Evolutionary conservation across 2,797 vertebrate species (phyloP).

Genomic region (Dendrocincla tyrannina): DNA sequence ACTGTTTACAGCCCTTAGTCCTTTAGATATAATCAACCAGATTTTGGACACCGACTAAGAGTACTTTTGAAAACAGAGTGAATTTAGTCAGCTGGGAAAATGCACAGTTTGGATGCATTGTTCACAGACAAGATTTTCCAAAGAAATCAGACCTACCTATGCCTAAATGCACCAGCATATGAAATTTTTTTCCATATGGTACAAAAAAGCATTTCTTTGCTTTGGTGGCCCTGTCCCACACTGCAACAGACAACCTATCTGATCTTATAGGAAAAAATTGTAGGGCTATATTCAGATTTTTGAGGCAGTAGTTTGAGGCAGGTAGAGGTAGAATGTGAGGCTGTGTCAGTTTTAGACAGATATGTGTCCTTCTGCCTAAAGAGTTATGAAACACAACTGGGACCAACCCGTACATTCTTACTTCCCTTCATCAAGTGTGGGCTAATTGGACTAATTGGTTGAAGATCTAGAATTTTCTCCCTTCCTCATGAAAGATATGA

Average conservation of each 20-base stretch:
- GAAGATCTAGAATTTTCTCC: not conserved
- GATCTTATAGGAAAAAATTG: not conserved
- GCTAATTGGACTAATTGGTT: not conserved
- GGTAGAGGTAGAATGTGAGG: not conserved
- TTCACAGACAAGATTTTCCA: not conserved
- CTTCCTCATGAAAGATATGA: not conserved
- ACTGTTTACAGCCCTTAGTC: not conserved
- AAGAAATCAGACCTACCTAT: not conserved
- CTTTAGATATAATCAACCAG: not conserved
- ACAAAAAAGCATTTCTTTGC: not conserved
- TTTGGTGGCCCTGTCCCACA: not conserved
- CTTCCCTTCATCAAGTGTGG: not conserved
- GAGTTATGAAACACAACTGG: not conserved
- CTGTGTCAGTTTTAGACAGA: not conserved
- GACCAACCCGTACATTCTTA: not conserved
- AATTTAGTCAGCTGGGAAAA: not conserved
- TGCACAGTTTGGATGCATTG: not conserved
- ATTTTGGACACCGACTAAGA: not conserved
- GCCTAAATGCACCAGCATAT: not conserved
- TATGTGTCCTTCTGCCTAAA: not conserved
- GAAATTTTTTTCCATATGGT: not conserved
- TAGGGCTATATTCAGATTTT: not conserved
- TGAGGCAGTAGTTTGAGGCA: not conserved
- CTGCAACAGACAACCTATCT: not conserved
- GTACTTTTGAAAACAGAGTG: not conserved